phyloP scores from a whole-genome alignment of 2,888 invertebrate species.

The Exocentrus adspersus region DNA sequence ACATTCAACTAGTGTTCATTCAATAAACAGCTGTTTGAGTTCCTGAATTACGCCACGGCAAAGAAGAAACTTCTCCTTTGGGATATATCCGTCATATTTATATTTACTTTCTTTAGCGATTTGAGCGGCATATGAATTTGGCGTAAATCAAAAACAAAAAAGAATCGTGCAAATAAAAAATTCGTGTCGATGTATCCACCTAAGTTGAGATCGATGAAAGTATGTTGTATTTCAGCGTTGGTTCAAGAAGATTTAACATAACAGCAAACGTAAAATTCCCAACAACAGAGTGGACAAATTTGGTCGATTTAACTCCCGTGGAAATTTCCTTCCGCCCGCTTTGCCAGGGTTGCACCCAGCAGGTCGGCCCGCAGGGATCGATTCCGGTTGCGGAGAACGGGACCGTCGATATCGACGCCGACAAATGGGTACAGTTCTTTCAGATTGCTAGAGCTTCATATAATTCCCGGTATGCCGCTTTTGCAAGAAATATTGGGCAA shows the following conservation, averaged over 20 bases:
- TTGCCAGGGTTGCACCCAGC: conserved; percentile 17
- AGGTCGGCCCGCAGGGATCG: conserved; percentile 9
- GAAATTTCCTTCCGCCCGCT: background rate
- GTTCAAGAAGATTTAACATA: background rate
- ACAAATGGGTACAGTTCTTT: background rate
- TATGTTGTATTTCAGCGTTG: too few relatives aligned
- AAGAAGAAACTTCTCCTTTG: conserved; percentile 21
- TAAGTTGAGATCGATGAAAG: too few relatives aligned
- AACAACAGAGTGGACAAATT: background rate
- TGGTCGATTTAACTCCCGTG: background rate
- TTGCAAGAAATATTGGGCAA: too few relatives aligned
- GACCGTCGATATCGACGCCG: conserved; percentile 4
- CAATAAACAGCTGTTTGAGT: conserved; percentile 23
- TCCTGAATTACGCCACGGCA: conserved; percentile 18
- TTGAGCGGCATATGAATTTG: background rate
- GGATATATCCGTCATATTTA: conserved; percentile 11
- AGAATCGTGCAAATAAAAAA: too few relatives aligned
- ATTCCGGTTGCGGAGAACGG: background rate
- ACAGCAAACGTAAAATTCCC: background rate
- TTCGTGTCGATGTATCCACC: too few relatives aligned
- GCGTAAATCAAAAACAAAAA: too few relatives aligned
- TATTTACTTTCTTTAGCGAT: background rate
- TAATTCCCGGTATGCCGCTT: too few relatives aligned
- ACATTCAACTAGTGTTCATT: conserved; percentile 27
- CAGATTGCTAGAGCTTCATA: too few relatives aligned